Evolutionary conservation across 1,140 invertebrate genomes (phyloP), one percentile per base, ranked within the genome.

Genomic region (Bombus turneri): DNA sequence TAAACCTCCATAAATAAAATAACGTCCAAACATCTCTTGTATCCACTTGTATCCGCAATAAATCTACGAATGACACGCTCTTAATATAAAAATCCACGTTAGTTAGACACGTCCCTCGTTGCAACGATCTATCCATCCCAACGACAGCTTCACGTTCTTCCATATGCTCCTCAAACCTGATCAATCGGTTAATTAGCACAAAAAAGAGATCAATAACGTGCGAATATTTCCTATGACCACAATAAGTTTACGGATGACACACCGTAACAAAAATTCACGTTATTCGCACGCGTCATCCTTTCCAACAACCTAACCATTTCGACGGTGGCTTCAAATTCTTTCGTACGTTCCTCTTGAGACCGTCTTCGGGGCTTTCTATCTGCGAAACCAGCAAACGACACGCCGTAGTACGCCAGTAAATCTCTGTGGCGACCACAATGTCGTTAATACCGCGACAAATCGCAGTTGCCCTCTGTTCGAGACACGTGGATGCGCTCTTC

Each of bases 401-500:
- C 34, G 22, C 8, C 9, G 12, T 9, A 22, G 28, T 25, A 13
- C 22, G 28, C 1, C 59, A 28, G 37, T 78, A 66, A 75, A 83
- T 76, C 25, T 43, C 12, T 39, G 1, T 28, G 8, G 28, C 28
- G 47, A 78, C 34, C 74, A 57, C 74, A 69, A 78, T 37, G 47
- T 78, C 39, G 39, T 73, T 73, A 85, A 85, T 73, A 85, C 28
- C 68, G 37, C 41, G 77, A 81, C 69, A 73, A 78, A 69, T 84
- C 75, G 64, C n/a, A 47, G 4, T 43, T 41, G 25, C n/a, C 47
- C n/a, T 15, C 43, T 18, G 18, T 28, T 25, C 10, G 28, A 39
- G 39, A 59, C 69, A 39, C 68, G 69, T 57, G 47, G 41, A 75
- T 34, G 12, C 31, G 31, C 31, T 15, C 12, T 4, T n/a, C 25